These are phyloP conservation scores for Microtus ochrogaster DNA, from an alignment of 2,113 vertebrate genomes.

Conservation along the genomic window DNA sequence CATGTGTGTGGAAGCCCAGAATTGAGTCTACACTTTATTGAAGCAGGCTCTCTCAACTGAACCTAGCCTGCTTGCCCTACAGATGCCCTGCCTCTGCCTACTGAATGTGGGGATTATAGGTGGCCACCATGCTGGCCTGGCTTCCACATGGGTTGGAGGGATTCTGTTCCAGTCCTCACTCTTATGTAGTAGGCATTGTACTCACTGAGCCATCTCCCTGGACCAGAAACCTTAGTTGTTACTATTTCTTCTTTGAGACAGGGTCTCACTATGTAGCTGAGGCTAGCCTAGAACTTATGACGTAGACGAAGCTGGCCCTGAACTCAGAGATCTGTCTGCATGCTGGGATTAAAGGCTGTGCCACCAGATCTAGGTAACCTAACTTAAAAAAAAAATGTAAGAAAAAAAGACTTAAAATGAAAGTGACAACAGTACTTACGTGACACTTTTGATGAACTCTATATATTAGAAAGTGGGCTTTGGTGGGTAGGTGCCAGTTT, in stretches of 20 bases:
- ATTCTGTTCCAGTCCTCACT: background rate
- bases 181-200: background rate
- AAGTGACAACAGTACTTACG: background rate
- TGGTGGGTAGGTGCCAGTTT: background rate
- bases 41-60: background rate
- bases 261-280: background rate
- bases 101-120: background rate
- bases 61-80: background rate
- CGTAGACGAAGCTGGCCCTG: background rate
- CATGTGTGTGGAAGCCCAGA: background rate
- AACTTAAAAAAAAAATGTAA: background rate
- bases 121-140: background rate
- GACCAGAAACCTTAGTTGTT: background rate
- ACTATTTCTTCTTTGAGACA: background rate
- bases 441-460: background rate
- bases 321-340: background rate
- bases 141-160: background rate
- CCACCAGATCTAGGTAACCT: background rate
- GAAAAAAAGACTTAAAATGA: constrained; percentile 33
- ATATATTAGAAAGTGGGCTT: background rate
- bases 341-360: background rate
- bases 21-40: background rate
- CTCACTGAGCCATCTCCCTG: background rate
- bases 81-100: background rate
- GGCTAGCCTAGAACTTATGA: background rate